phyloP scores from a whole-genome alignment of 2,113 vertebrate genomes.

The Nestor notabilis region DNA sequence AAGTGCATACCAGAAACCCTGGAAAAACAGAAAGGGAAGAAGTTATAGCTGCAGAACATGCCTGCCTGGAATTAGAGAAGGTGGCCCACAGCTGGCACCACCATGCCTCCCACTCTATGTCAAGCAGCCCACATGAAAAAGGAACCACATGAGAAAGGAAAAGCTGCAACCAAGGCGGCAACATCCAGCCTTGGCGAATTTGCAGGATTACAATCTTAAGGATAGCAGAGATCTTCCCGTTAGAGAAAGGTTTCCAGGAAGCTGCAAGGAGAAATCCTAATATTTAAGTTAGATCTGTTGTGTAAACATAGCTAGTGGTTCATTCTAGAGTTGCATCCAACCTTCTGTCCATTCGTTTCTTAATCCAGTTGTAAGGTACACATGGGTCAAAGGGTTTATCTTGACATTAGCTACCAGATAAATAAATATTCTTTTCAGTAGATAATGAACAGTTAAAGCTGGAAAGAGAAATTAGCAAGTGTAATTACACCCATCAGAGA shows the following conservation, averaged over 20 bases:
- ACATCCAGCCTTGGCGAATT: not conserved
- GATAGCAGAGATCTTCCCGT: not conserved
- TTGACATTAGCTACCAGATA: not conserved
- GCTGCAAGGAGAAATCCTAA: not conserved
- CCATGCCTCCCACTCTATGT: not conserved
- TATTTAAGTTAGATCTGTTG: not conserved
- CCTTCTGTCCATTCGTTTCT: not conserved
- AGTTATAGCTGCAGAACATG: not conserved
- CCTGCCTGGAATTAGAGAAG: not conserved
- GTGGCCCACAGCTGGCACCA: not conserved
- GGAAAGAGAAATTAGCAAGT: not conserved
- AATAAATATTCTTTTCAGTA: not conserved
- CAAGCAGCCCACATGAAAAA: not conserved
- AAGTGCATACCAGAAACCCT: slow-evolving; percentile 91
- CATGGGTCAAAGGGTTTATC: not conserved
- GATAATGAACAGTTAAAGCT: not conserved
- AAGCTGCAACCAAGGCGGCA: not conserved
- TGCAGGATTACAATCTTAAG: not conserved
- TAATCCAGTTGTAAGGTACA: not conserved
- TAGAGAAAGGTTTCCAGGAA: not conserved
- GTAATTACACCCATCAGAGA: not conserved
- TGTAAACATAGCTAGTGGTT: not conserved
- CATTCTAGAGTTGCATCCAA: not conserved
- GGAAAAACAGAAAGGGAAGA: slow-evolving; percentile 14
- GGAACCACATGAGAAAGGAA: not conserved